A percentile compares a stretch with the other conserved stretches of the same genome.
These are phyloP conservation scores for Echeneis naucrates DNA, from an alignment of 2,797 vertebrate species.

Conservation along the genomic window DNA sequence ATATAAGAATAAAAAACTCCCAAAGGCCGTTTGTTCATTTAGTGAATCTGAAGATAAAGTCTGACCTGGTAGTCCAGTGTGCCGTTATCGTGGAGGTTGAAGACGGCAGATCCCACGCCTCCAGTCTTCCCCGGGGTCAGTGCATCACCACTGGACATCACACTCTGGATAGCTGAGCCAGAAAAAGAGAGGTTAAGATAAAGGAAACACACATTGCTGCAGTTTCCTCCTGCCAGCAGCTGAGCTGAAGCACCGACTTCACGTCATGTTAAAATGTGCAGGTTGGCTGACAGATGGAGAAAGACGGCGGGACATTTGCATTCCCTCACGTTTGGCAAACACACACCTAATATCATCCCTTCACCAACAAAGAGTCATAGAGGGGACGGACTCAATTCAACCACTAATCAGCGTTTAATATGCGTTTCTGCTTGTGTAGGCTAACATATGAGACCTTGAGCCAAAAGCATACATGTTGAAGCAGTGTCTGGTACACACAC, in stretches of 20 bases:
- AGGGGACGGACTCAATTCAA: constrained; percentile 60
- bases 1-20: neutral
- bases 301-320: constrained; percentile 11
- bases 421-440: constrained; percentile 34
- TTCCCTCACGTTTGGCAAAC: constrained; percentile 45
- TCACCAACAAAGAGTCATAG: constrained; percentile 44
- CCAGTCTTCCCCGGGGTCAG: constrained; percentile 91
- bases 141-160: constrained; percentile 92
- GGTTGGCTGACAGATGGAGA: constrained; percentile 24
- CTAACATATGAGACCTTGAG: constrained; percentile 27
- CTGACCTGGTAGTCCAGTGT: constrained; percentile 94
- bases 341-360: constrained; percentile 24
- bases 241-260: constrained; percentile 70
- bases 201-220: constrained; percentile 15
- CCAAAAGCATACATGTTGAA: constrained; percentile 47
- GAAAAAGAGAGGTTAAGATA: constrained; percentile 44
- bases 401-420: constrained; percentile 60
- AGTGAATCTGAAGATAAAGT: neutral
- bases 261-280: constrained; percentile 52
- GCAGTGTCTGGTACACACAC: constrained; percentile 12
- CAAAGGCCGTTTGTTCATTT: no score
- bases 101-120: constrained; percentile 91
- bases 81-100: constrained; percentile 91
- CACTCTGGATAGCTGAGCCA: constrained; percentile 91
- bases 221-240: constrained; percentile 40